These are phyloP conservation scores for Anoplolepis gracilipes DNA, from an alignment of 1,140 invertebrate genomes.

Conservation along the genomic window DNA sequence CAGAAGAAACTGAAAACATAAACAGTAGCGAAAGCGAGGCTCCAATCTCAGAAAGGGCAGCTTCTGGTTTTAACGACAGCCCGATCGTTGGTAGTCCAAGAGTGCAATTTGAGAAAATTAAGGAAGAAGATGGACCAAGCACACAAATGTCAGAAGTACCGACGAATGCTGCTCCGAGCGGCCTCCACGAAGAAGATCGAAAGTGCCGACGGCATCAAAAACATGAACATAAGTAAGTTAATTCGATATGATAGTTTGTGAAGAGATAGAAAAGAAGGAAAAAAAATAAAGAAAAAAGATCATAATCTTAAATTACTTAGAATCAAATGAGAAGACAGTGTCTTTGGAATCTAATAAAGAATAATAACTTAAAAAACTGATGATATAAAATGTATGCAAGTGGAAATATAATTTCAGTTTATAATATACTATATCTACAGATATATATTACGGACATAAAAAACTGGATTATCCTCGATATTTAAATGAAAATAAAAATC, in stretches of 20 bases:
- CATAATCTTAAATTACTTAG: not conserved
- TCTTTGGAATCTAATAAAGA: not conserved
- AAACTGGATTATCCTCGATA: constrained; percentile 13
- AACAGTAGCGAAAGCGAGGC: constrained; percentile 82
- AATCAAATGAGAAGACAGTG: not conserved
- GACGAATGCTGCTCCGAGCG: not conserved
- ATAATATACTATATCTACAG: not conserved
- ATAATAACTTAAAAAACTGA: too few relatives aligned
- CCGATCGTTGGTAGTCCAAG: constrained; percentile 80
- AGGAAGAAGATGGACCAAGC: constrained; percentile 75
- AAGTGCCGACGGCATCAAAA: constrained; percentile 81
- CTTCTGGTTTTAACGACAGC: constrained; percentile 79
- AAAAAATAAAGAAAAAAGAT: not conserved
- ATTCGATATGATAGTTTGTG: not conserved
- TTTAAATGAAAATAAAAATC: constrained; percentile 45
- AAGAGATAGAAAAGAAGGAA: not conserved
- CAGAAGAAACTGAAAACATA: constrained; percentile 64
- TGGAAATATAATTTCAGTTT: constrained; percentile 1
- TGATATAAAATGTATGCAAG: not conserved
- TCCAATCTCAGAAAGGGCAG: constrained; percentile 84
- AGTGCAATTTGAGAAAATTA: constrained; percentile 85
- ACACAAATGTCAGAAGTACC: constrained; percentile 5
- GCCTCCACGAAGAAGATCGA: constrained; percentile 76
- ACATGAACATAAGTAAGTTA: constrained; percentile 84
- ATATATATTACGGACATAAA: not conserved